phyloP scores from a whole-genome alignment of 2,113 vertebrate genomes.

The Shinisaurus crocodilurus region DNA sequence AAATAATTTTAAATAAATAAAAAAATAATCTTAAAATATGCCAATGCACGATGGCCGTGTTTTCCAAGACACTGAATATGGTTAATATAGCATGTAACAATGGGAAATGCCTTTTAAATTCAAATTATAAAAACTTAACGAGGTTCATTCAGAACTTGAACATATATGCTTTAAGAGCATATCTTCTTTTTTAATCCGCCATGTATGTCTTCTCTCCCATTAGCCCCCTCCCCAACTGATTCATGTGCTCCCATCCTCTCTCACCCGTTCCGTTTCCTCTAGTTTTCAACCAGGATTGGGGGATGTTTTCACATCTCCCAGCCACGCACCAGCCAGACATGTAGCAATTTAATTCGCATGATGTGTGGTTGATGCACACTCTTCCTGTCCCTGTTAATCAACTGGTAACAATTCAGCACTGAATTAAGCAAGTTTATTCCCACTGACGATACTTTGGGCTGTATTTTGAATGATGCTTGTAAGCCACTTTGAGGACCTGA shows the following conservation, averaged over 20 bases:
- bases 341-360: neutral
- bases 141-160: too few species aligned
- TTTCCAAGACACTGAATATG: neutral
- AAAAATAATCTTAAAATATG: too few species aligned
- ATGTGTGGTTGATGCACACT: neutral
- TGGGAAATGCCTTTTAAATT: too few species aligned
- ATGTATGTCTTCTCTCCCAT: neutral
- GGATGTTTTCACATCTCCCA: neutral
- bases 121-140: too few species aligned
- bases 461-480: neutral
- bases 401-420: neutral
- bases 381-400: neutral
- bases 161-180: neutral
- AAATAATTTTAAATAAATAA: too few species aligned
- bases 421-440: neutral
- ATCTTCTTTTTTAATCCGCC: too few species aligned
- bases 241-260: fast-evolving
- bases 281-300: neutral
- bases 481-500: neutral
- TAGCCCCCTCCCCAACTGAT: fast-evolving
- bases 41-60: fast-evolving
- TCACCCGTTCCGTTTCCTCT: neutral
- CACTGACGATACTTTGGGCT: neutral
- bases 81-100: neutral
- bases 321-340: neutral